Evolutionary conservation across 2,888 invertebrate species (phyloP), one percentile per base, ranked within the genome.

Genomic region (Melipona bicolor): DNA sequence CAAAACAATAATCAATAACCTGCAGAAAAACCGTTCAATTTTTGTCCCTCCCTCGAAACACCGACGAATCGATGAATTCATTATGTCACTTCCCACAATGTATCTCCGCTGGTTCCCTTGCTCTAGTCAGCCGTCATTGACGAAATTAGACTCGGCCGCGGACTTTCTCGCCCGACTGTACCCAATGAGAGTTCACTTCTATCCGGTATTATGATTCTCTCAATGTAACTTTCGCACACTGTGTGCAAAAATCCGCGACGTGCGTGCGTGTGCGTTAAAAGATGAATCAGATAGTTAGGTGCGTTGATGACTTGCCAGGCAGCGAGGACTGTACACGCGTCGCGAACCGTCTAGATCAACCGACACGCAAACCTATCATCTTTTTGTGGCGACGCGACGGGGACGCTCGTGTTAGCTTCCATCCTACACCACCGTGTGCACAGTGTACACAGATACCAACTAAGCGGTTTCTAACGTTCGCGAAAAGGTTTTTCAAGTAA

Each of bases 141-240:
- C 77, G 68, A 27, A 86, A 81, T 86, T 86, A 84, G 77, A 81
- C 24, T 50, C 27, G 59, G 19, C 19, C 64, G 49, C 13, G 62
- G 43, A 70, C 43, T 85, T 86, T 86, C 79, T 67, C 15, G 19
- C 4, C 17, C 0, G 85, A 85, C 82, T 82, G 79, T 82, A 82
- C 79, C 3, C 13, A 3, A 36, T n/a, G 43, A 49, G 59, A 49
- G 59, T 73, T 70, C 50, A 59, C 61, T 11, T 43, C 65, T 79
- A 80, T 82, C 77, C 81, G 72, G 69, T n/a, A n/a, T n/a, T n/a
- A n/a, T n/a, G n/a, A 82, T 84, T 79, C 79, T 73, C 72, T 21
- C 56, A 56, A 74, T 85, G 84, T 71, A 83, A 85, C 84, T 83
- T 82, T 75, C 86, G 80, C 85, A 85, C 84, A 82, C 84, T 86